Conservation (phyloP, 2,113 vertebrate species). For the Phoxinus phoxinus region DNA sequence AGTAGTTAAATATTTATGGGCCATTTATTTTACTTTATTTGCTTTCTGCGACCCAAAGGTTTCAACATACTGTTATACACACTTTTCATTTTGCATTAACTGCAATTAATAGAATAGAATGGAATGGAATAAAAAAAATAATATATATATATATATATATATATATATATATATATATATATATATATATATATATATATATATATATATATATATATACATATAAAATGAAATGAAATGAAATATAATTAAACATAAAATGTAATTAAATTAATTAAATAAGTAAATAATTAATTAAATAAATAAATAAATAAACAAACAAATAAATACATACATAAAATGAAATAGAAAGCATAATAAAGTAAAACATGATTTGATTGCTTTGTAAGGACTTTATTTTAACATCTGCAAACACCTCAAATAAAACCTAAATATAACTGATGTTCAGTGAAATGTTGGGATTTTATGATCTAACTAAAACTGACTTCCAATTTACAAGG, state of each 20-base stretch:
- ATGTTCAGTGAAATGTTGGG: background rate
- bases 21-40: background rate
- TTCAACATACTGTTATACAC: background rate
- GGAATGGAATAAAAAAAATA: background rate
- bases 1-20: slow-evolving; percentile 4
- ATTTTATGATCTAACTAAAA: background rate
- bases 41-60: background rate
- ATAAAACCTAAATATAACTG: background rate
- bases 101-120: background rate
- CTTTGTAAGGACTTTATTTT: background rate
- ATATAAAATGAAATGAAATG: background rate
- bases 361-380: background rate
- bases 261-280: no score
- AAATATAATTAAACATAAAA: background rate
- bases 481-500: background rate
- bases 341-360: background rate
- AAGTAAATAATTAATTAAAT: no score
- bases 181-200: no score
- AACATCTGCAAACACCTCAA: background rate
- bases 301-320: no score
- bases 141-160: no score
- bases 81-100: background rate
- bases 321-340: no score
- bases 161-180: no score
- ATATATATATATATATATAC: no score